Conservation (phyloP, 2,113 vertebrate species). For the Desmodus rotundus region DNA sequence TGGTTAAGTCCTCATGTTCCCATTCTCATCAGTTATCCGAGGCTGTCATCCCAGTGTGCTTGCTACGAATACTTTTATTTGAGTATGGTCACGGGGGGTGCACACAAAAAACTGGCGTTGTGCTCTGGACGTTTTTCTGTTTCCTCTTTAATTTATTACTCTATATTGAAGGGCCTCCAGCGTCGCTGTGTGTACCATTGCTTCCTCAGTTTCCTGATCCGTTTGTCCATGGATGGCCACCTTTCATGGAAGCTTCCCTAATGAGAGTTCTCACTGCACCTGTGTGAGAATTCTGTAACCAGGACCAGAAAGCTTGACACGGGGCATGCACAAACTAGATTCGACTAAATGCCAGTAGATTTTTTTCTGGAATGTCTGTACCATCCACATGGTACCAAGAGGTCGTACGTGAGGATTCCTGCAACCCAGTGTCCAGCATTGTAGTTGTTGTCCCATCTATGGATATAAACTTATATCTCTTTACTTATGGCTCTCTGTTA, state of each 20-base stretch:
- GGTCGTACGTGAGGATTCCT: neutral
- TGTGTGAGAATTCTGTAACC: neutral
- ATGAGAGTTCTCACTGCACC: neutral
- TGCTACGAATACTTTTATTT: neutral
- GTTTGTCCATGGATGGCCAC: neutral
- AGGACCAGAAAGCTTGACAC: neutral
- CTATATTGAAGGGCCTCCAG: neutral
- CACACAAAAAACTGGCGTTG: neutral
- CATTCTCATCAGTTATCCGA: too few relatives aligned
- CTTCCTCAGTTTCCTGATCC: neutral
- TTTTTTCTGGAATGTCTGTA: neutral
- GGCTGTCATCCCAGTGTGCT: neutral
- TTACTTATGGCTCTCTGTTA: neutral
- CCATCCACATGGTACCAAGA: neutral
- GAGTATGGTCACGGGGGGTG: too few relatives aligned
- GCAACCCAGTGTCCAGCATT: neutral
- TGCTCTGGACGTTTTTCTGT: neutral
- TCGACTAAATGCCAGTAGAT: neutral
- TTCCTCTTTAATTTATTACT: neutral
- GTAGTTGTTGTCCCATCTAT: neutral
- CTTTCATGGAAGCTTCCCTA: neutral
- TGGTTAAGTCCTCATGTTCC: neutral
- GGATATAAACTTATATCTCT: neutral
- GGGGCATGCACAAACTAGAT: neutral
- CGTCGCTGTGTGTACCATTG: neutral